Percentiles rank a stretch among this genome's conserved stretches.
Evolutionary conservation across 2,888 invertebrate species (phyloP).

Genomic region (Sericinus montela): DNA sequence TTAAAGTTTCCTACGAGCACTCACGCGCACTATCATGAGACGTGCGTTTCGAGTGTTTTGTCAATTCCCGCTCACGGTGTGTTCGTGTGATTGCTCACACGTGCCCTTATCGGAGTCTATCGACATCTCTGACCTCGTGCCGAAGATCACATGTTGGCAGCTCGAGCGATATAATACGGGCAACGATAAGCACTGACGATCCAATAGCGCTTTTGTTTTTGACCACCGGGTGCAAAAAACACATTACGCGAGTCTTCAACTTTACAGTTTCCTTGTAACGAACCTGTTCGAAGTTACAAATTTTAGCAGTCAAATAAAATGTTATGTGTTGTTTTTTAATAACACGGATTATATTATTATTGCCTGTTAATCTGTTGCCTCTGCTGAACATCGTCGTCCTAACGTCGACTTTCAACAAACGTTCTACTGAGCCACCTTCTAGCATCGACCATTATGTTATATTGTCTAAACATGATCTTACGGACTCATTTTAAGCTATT

Average conservation of each 20-base stretch:
- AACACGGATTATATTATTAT: too few species aligned
- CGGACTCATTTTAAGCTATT: too few species aligned
- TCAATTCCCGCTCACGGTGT: slow-evolving; percentile 31
- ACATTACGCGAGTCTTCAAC: not conserved
- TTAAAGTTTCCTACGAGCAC: too few species aligned
- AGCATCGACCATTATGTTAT: too few species aligned
- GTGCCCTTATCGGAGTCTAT: slow-evolving; percentile 35
- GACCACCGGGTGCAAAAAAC: slow-evolving; percentile 4
- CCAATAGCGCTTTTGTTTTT: slow-evolving; percentile 3
- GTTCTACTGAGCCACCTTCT: too few species aligned
- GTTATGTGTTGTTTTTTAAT: too few species aligned
- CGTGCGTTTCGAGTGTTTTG: slow-evolving; percentile 37
- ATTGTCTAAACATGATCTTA: too few species aligned
- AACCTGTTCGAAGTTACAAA: too few species aligned
- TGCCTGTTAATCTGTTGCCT: too few species aligned
- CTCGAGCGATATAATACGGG: not conserved
- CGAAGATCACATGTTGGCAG: slow-evolving; percentile 8
- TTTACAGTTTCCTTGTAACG: not conserved
- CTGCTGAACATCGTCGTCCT: too few species aligned
- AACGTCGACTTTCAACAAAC: too few species aligned
- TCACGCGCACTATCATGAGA: slow-evolving; percentile 14
- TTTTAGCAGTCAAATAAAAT: too few species aligned
- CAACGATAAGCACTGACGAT: not conserved
- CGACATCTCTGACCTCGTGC: slow-evolving; percentile 10
- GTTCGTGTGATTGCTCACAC: slow-evolving; percentile 38